Conservation (phyloP, 1,140 invertebrate species). For the Episyrphus balteatus region DNA sequence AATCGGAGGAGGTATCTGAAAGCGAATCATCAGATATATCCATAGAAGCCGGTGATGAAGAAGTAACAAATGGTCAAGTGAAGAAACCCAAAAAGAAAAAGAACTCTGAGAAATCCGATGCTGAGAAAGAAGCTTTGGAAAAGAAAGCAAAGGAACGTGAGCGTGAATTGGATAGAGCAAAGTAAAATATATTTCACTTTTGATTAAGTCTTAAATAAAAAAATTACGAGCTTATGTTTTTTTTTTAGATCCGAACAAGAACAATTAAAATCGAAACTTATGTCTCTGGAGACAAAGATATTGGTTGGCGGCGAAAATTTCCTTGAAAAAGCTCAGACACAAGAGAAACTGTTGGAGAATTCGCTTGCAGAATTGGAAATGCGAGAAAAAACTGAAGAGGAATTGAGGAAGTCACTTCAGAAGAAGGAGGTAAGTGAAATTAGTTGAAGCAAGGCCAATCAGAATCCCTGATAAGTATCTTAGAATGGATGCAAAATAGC, state of each 20-base stretch:
- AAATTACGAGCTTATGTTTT: neutral
- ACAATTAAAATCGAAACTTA: conserved; percentile 73
- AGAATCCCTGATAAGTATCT: too few relatives aligned
- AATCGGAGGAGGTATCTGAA: conserved; percentile 17
- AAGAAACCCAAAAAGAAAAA: conserved; percentile 44
- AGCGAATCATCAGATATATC: conserved; percentile 26
- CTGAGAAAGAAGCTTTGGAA: conserved; percentile 51
- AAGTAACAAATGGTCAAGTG: conserved; percentile 36
- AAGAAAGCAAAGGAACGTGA: conserved; percentile 45
- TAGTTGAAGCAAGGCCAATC: neutral
- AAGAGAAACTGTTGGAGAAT: conserved; percentile 81
- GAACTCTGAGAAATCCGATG: conserved; percentile 42
- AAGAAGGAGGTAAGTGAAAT: conserved; percentile 72
- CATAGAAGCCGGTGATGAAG: conserved; percentile 21
- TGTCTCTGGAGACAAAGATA: conserved; percentile 88
- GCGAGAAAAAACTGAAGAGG: conserved; percentile 68
- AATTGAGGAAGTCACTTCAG: conserved; percentile 67
- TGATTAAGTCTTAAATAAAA: neutral
- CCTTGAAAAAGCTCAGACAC: conserved; percentile 91
- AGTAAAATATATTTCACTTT: conserved; percentile 21
- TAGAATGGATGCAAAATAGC: too few relatives aligned
- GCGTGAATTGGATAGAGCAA: conserved; percentile 44
- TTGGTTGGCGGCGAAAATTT: conserved; percentile 97
- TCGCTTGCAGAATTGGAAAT: conserved; percentile 84
- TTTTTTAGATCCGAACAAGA: conserved; percentile 43